Evolutionary conservation across 2,888 invertebrate genomes (phyloP).

Genomic region (Podotricha telesiphe): DNA sequence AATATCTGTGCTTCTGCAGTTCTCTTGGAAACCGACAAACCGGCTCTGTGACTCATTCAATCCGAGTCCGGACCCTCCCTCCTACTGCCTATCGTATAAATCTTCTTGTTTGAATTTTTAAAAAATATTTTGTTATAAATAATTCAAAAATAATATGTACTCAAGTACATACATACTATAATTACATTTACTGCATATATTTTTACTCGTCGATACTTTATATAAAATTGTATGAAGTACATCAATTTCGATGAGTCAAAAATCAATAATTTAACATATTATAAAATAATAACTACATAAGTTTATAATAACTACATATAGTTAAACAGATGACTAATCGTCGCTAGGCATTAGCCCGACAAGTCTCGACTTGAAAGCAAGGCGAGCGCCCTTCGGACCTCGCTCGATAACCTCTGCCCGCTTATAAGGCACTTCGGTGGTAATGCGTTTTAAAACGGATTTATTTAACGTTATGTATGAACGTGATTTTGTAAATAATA

Average conservation of each 20-base stretch:
- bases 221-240: background rate
- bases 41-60: slow-evolving; percentile 65
- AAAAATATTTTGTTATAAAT: background rate
- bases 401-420: slow-evolving; percentile 65
- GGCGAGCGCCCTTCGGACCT: slow-evolving; percentile 63
- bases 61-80: slow-evolving; percentile 50
- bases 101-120: slow-evolving; percentile 1
- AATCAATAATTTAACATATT: no score
- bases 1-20: slow-evolving; percentile 33
- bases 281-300: slow-evolving; percentile 1
- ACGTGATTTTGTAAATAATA: slow-evolving; percentile 5
- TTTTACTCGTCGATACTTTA: background rate
- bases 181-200: background rate
- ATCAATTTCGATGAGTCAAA: no score
- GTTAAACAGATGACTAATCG: slow-evolving; percentile 41
- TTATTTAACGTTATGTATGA: slow-evolving; percentile 6
- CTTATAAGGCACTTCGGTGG: slow-evolving; percentile 41
- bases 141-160: background rate
- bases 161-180: background rate
- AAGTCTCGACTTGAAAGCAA: slow-evolving; percentile 71
- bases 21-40: slow-evolving; percentile 47
- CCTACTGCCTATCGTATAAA: slow-evolving; percentile 41
- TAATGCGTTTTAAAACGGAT: slow-evolving; percentile 13
- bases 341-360: slow-evolving; percentile 60
- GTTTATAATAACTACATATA: background rate